phyloP scores from a whole-genome alignment of 2,113 vertebrate species.

The Chrysemys picta region DNA sequence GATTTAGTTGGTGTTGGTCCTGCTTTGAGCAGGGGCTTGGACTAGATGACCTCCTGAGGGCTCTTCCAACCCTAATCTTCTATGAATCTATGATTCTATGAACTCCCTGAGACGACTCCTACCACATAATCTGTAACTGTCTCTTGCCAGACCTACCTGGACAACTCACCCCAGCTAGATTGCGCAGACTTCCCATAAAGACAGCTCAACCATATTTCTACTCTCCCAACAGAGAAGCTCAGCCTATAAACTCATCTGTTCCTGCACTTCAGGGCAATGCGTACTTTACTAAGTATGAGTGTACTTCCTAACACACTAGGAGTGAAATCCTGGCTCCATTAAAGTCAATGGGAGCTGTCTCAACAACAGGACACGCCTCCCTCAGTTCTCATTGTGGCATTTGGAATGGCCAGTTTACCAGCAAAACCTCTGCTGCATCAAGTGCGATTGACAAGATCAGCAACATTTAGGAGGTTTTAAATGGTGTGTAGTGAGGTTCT shows the following conservation, averaged over 20 bases:
- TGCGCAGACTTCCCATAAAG: not conserved
- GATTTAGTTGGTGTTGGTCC: too few relatives aligned
- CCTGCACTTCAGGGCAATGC: not conserved
- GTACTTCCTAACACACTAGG: not conserved
- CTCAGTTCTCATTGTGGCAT: not conserved
- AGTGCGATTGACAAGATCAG: not conserved
- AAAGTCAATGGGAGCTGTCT: not conserved
- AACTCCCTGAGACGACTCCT: not conserved
- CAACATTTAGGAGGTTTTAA: not conserved
- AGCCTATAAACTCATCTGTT: not conserved
- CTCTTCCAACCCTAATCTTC: too few relatives aligned
- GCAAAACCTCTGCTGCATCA: not conserved
- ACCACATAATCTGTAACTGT: not conserved
- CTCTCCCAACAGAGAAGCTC: not conserved
- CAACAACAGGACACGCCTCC: not conserved
- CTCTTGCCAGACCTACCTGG: not conserved
- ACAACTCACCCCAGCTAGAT: not conserved
- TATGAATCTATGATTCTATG: too few relatives aligned
- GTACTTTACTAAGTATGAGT: not conserved
- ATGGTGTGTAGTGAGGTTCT: not conserved
- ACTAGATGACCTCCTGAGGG: too few relatives aligned
- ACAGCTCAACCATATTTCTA: not conserved
- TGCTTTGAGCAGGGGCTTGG: too few relatives aligned
- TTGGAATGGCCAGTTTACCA: not conserved
- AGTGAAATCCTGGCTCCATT: not conserved